A percentile compares a stretch with the other conserved stretches of the same genome.
These are phyloP conservation scores for Syngnathoides biaculeatus DNA, from an alignment of 2,113 vertebrate genomes.

Conservation along the genomic window DNA sequence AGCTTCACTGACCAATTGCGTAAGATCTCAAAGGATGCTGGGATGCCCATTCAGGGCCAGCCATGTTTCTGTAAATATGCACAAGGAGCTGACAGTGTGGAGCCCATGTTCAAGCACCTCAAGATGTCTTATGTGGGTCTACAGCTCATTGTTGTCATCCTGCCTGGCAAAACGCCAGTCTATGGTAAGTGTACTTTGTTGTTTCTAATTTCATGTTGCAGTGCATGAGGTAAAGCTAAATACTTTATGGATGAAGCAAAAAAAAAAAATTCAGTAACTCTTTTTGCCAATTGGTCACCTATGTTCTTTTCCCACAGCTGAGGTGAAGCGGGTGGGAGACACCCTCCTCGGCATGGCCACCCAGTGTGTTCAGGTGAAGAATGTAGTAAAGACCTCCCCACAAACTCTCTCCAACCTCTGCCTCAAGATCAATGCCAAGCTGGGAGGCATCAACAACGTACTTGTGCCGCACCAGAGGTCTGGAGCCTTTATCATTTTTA, in stretches of 20 bases:
- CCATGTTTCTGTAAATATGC: conserved; percentile 99
- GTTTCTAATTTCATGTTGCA: background rate
- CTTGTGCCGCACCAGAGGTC: conserved; percentile 98
- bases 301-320: conserved; percentile 71
- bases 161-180: conserved; percentile 94
- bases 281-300: background rate
- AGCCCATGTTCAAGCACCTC: conserved; percentile 99
- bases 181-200: conserved; percentile 80
- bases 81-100: conserved; percentile 96
- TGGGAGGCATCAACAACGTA: conserved; percentile 98
- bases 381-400: conserved; percentile 97
- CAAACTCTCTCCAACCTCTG: conserved; percentile 97
- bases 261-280: background rate
- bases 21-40: conserved; percentile 98
- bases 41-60: conserved; percentile 98
- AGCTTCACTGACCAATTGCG: conserved; percentile 97
- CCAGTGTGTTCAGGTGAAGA: conserved; percentile 98
- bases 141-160: conserved; percentile 97
- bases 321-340: conserved; percentile 96
- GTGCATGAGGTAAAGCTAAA: background rate
- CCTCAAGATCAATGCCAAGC: conserved; percentile 98
- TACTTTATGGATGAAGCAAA: background rate
- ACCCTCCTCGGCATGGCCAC: conserved; percentile 98
- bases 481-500: background rate
- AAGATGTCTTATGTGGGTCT: conserved; percentile 97